These are phyloP conservation scores for Ridgeia piscesae DNA, from an alignment of 1,140 invertebrate genomes.

Conservation along the genomic window DNA sequence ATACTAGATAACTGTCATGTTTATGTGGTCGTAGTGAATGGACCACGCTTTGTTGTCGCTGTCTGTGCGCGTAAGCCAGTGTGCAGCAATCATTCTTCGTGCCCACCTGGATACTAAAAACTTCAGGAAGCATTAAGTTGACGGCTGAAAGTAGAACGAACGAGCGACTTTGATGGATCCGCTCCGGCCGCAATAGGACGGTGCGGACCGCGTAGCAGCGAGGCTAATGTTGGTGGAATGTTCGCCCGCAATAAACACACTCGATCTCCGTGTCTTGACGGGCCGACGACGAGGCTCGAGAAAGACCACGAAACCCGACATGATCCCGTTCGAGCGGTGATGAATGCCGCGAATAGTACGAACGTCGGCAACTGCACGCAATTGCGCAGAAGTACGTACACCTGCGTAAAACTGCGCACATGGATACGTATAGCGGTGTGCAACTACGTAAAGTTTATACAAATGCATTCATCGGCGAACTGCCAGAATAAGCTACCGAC, in stretches of 20 bases:
- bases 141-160: neutral
- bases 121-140: conserved; percentile 5
- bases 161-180: neutral
- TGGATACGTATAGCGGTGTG: neutral
- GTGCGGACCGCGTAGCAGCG: neutral
- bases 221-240: neutral
- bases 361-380: neutral
- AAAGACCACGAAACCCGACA: neutral
- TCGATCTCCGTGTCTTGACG: neutral
- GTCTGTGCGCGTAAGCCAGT: neutral
- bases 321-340: neutral
- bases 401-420: neutral
- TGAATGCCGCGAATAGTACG: neutral
- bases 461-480: neutral
- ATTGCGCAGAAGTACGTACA: neutral
- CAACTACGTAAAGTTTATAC: neutral
- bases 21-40: neutral
- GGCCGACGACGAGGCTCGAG: neutral
- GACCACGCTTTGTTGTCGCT: neutral
- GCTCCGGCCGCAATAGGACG: neutral
- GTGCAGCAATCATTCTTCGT: neutral
- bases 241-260: neutral
- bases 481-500: too few relatives aligned
- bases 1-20: neutral
- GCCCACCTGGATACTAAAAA: neutral